Conservation (phyloP, 2,797 vertebrate genomes). For the Syndactyla subalaris region DNA sequence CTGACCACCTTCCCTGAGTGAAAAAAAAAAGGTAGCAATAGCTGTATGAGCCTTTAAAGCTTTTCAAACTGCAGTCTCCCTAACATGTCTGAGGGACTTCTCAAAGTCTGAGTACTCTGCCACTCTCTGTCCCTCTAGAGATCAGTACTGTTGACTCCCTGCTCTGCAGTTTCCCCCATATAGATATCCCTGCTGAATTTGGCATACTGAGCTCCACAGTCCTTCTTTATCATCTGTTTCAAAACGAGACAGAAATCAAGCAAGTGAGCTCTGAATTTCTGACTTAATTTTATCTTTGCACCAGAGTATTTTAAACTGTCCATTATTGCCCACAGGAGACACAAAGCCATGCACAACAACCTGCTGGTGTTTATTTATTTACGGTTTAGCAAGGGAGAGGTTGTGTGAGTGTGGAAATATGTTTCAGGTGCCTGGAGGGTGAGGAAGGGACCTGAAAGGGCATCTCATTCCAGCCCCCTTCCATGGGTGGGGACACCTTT, state of each 20-base stretch:
- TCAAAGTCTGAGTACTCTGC: neutral
- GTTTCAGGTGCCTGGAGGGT: neutral
- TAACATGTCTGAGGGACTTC: neutral
- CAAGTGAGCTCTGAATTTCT: neutral
- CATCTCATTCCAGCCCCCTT: neutral
- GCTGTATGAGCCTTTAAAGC: neutral
- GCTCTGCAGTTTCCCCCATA: neutral
- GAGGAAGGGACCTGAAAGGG: neutral
- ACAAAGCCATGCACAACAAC: neutral
- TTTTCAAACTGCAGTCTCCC: neutral
- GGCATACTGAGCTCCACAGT: accelerated
- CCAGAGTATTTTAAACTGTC: neutral
- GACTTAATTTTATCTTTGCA: neutral
- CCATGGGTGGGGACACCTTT: neutral
- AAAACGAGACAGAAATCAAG: neutral
- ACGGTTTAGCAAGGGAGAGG: neutral
- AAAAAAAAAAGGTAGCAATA: neutral
- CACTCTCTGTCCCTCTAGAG: neutral
- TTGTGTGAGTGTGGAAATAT: neutral
- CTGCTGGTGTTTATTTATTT: neutral
- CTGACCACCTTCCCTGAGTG: neutral
- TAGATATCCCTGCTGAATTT: neutral
- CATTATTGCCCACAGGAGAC: accelerated
- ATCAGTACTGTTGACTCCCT: neutral
- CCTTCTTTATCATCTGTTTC: accelerated